Evolutionary conservation across 2,888 invertebrate species (phyloP), one percentile per base, ranked within the genome.

Genomic region (Ischnus inquisitorius): DNA sequence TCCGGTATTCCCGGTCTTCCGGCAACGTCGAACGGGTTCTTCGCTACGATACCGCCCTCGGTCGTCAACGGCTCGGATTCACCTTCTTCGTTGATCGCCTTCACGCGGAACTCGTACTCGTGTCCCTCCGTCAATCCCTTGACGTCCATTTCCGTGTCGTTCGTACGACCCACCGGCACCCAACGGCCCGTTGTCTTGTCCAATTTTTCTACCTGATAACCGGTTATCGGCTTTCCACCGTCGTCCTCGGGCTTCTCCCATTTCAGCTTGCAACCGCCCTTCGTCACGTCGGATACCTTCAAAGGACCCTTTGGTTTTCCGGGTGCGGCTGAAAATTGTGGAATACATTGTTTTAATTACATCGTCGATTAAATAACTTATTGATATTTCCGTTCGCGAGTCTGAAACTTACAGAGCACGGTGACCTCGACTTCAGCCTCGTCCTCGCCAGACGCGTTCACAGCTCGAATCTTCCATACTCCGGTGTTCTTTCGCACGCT

Each of bases 171-270:
- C 75, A 98, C 98, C 34, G 98, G 98, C 83, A 98, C 97, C 98
- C 98, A 99, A 87, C 97, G 96, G 16, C 98, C 98, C 64, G 98
- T 98, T 0, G 96, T 96, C 86, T 97, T 97, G 94, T 99, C 99
- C 85, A 98, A 95, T 93, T 99, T 99, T 93, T 99, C 99, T 0
- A 99, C 97, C 85, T 97, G 96, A 92, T 99, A 99, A 82, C 97
- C 97, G n/a, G 97, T 97, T 22, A 98, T 95, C 12, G 98, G 98
- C 94, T 97, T 97, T 89, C 99, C 99, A 90, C 98, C 98, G 94
- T 98, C 98, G 92, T 99, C 98, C 90, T 98, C 97, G 0, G 98
- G 98, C 90, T 98, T 98, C 90, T 98, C 96, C 98, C 98, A 99
- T 87, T 97, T 96, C 69, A 99, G 94, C 92, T 98, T 98, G 93